phyloP scores from a whole-genome alignment of 2,113 vertebrate species.

The Gymnarchus niloticus region DNA sequence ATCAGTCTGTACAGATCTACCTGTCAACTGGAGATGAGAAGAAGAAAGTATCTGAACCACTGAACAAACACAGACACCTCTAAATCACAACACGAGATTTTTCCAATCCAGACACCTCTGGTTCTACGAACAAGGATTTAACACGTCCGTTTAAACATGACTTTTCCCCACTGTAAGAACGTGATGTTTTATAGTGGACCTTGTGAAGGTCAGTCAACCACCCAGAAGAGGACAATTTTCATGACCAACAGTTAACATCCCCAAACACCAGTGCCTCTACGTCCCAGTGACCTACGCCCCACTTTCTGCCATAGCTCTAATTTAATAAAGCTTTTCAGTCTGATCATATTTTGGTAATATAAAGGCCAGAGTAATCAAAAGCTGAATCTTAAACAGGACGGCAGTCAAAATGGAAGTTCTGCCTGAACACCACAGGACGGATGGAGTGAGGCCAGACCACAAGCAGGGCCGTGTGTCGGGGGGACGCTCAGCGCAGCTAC shows the following conservation, averaged over 20 bases:
- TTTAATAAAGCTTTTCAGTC: no score
- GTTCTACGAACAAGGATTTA: no score
- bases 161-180: background rate
- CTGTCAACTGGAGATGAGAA: background rate
- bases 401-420: no score
- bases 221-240: background rate
- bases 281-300: background rate
- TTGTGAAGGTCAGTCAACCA: background rate
- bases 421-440: no score
- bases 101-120: background rate
- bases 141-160: background rate
- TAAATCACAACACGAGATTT: background rate
- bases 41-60: background rate
- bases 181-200: background rate
- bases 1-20: background rate
- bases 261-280: no score
- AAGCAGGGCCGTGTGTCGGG: no score
- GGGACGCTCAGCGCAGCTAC: background rate
- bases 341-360: no score
- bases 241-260: no score
- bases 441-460: background rate
- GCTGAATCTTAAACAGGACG: no score
- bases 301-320: no score
- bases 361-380: no score
- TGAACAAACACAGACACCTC: background rate